A percentile compares a stretch with the other conserved stretches of the same genome.
Conservation (phyloP, 1,140 invertebrate species). For the Magallana angulata region DNA sequence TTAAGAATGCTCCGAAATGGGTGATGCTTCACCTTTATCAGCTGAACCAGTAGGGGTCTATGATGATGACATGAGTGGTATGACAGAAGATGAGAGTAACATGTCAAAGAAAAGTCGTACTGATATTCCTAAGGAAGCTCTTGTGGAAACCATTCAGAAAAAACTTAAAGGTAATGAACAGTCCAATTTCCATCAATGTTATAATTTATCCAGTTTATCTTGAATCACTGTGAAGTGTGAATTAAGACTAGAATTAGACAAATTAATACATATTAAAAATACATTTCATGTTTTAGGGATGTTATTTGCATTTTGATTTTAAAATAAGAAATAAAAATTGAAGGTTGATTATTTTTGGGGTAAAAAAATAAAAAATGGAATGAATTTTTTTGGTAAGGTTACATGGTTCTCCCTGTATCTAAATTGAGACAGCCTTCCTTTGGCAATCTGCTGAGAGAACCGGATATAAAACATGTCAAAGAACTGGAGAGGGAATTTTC, state of each 20-base stretch:
- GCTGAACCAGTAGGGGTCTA: slow-evolving; percentile 1
- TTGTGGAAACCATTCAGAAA: background rate
- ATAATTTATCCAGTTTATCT: background rate
- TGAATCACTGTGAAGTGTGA: background rate
- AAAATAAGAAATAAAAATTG: too few species aligned
- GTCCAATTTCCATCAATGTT: background rate
- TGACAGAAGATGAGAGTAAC: background rate
- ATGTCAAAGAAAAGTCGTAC: background rate
- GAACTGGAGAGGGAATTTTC: background rate
- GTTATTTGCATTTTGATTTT: too few species aligned
- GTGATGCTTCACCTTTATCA: background rate
- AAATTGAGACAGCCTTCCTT: background rate
- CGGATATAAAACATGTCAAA: background rate
- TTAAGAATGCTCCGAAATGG: background rate
- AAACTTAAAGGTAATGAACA: background rate
- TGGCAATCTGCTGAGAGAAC: background rate
- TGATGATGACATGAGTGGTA: background rate
- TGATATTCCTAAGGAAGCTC: background rate
- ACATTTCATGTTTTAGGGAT: too few species aligned
- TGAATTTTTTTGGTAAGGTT: background rate
- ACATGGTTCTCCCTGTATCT: background rate
- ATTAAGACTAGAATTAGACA: too few species aligned
- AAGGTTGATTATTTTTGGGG: too few species aligned
- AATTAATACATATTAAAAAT: too few species aligned
- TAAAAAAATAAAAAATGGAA: too few species aligned